A percentile compares a stretch with the other conserved stretches of the same genome.
Evolutionary conservation across 2,797 vertebrate genomes (phyloP).

Genomic region (Arrhamphus sclerolepis): DNA sequence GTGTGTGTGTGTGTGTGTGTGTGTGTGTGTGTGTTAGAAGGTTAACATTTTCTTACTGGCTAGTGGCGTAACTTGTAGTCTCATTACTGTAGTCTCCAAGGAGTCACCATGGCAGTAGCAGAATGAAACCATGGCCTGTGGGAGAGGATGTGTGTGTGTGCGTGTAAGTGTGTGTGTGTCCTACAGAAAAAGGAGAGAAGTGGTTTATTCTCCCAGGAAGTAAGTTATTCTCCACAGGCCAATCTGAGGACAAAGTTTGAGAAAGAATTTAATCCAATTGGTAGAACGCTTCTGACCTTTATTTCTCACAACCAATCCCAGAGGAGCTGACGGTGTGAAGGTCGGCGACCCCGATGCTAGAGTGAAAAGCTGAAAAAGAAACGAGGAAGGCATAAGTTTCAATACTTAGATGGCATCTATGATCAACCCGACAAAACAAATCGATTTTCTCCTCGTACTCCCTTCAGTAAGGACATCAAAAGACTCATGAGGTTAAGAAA

Average conservation of each 20-base stretch:
- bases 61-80: constrained; percentile 50
- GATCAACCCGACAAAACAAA: too few relatives aligned
- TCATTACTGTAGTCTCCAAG: constrained; percentile 68
- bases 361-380: not conserved
- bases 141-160: constrained; percentile 45
- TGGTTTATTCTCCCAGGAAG: constrained; percentile 61
- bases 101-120: constrained; percentile 69
- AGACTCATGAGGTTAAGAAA: too few relatives aligned
- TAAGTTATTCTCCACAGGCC: constrained; percentile 62
- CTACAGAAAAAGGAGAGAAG: constrained; percentile 61
- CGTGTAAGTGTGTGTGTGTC: constrained; percentile 22
- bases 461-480: too few relatives aligned
- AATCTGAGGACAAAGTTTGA: constrained; percentile 63
- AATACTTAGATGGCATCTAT: not conserved
- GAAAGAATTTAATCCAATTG: constrained; percentile 49
- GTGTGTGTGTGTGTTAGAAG: not conserved
- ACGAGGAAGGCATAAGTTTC: not conserved
- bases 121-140: constrained; percentile 77
- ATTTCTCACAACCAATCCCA: constrained; percentile 18
- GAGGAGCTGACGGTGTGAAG: constrained; percentile 10
- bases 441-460: too few relatives aligned
- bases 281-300: constrained; percentile 43
- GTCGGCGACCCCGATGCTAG: constrained; percentile 9
- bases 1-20: not conserved
- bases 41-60: not conserved